phyloP scores from a whole-genome alignment of 2,888 invertebrate species.

The Mythimna ferrago region DNA sequence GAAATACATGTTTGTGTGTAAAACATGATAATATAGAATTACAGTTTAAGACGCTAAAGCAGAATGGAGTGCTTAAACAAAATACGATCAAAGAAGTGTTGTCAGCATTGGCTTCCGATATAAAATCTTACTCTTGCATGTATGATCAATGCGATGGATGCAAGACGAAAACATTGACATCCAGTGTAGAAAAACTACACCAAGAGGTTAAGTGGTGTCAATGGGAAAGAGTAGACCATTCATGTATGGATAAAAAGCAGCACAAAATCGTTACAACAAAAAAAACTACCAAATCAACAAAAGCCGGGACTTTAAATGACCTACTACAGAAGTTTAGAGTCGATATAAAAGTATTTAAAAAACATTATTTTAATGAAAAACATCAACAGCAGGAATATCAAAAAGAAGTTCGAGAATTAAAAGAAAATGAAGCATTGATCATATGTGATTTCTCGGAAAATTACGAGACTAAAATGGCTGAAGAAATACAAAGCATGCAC shows the following conservation, averaged over 20 bases:
- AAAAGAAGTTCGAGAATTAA: slow-evolving; percentile 39
- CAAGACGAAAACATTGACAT: slow-evolving; percentile 14
- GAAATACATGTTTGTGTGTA: slow-evolving; percentile 46
- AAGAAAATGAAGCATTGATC: slow-evolving; percentile 46
- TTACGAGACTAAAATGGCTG: slow-evolving; percentile 49
- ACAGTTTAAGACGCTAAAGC: slow-evolving; percentile 9
- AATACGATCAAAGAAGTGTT: slow-evolving; percentile 15
- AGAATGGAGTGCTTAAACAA: slow-evolving; percentile 12
- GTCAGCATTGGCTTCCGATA: slow-evolving; percentile 15
- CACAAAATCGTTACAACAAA: slow-evolving; percentile 2
- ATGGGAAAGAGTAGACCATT: slow-evolving; percentile 52
- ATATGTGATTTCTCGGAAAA: slow-evolving; percentile 62
- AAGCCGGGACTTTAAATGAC: slow-evolving; percentile 25
- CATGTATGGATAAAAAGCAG: slow-evolving; percentile 51
- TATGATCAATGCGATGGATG: slow-evolving; percentile 22
- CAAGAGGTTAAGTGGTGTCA: slow-evolving; percentile 43
- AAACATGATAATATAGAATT: slow-evolving; percentile 47
- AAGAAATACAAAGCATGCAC: slow-evolving; percentile 58
- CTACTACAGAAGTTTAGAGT: slow-evolving; percentile 3
- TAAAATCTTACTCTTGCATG: slow-evolving; percentile 23
- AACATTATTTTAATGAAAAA: slow-evolving; percentile 55
- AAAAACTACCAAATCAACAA: slow-evolving; percentile 34
- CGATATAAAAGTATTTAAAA: slow-evolving; percentile 8
- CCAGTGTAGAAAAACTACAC: slow-evolving; percentile 5
- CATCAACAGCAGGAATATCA: slow-evolving; percentile 56